Conservation (phyloP, 2,797 vertebrate species). For the Eleutherodactylus coqui region DNA sequence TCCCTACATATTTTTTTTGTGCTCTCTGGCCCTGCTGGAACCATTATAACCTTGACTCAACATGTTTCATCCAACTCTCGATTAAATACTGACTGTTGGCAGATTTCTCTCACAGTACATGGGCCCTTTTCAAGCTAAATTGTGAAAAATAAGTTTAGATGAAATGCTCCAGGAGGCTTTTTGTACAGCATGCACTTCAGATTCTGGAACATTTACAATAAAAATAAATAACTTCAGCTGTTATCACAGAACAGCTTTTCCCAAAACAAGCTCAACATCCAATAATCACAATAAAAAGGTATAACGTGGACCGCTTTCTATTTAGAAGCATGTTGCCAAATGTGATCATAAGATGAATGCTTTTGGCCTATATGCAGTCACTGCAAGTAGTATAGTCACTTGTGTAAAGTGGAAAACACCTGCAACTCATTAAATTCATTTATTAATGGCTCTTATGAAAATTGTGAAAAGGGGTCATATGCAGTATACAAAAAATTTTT, state of each 20-base stretch:
- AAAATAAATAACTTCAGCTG: background rate
- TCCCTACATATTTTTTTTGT: too few species aligned
- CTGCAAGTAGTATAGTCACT: too few species aligned
- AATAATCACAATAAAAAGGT: background rate
- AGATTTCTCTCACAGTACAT: background rate
- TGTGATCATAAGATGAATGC: too few species aligned
- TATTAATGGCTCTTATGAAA: too few species aligned
- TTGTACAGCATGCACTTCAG: background rate
- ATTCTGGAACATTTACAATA: background rate
- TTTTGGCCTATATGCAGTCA: too few species aligned
- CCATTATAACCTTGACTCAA: background rate
- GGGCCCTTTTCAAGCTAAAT: background rate
- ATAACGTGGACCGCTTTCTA: too few species aligned
- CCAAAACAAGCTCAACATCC: background rate
- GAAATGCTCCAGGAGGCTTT: background rate
- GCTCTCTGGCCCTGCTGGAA: too few species aligned
- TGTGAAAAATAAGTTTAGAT: background rate
- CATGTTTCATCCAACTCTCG: background rate
- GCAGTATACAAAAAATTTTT: too few species aligned
- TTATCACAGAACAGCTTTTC: background rate
- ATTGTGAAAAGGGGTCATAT: too few species aligned
- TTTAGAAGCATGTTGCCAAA: too few species aligned
- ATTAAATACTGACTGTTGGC: background rate
- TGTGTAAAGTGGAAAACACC: too few species aligned
- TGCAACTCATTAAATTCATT: too few species aligned